Conservation (phyloP, 2,113 vertebrate species). For the Acrocephalus arundinaceus region DNA sequence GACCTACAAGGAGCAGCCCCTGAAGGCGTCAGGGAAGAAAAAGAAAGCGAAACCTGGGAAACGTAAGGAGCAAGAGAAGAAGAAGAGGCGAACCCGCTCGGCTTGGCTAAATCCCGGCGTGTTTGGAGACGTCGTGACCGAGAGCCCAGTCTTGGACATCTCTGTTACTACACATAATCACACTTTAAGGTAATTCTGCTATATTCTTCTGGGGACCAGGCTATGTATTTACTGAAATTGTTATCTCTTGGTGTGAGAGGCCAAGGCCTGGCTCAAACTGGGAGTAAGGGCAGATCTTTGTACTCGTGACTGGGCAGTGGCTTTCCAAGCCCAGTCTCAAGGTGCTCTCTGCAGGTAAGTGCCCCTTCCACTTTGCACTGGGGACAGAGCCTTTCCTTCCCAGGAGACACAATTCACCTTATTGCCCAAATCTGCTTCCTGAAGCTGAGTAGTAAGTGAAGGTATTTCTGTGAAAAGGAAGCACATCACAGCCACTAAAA, state of each 20-base stretch:
- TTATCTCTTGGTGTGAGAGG: background rate
- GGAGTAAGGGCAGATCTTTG: background rate
- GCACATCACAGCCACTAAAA: background rate
- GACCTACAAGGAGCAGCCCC: conserved; percentile 83
- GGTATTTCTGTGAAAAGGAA: background rate
- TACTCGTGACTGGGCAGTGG: background rate
- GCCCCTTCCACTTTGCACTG: background rate
- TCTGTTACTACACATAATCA: conserved; percentile 45
- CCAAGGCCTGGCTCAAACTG: background rate
- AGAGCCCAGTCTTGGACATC: conserved; percentile 64
- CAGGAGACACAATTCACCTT: background rate
- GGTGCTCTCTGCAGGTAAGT: background rate
- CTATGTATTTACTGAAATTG: background rate
- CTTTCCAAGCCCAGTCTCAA: background rate
- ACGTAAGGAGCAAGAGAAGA: conserved; percentile 91
- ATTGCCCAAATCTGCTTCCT: background rate
- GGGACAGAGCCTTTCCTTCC: background rate
- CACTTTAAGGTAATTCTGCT: conserved; percentile 64
- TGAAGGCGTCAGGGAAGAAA: conserved; percentile 82
- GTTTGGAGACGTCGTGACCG: conserved; percentile 58
- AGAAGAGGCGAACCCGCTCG: conserved; percentile 84
- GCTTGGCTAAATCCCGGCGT: conserved; percentile 39
- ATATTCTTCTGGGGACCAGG: background rate
- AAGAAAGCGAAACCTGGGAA: conserved; percentile 90
- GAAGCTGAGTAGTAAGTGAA: background rate